A percentile compares a stretch with the other conserved stretches of the same genome.
These are phyloP conservation scores for Drosophila aff. DNA, from an alignment of 1,140 invertebrate genomes.

Conservation along the genomic window DNA sequence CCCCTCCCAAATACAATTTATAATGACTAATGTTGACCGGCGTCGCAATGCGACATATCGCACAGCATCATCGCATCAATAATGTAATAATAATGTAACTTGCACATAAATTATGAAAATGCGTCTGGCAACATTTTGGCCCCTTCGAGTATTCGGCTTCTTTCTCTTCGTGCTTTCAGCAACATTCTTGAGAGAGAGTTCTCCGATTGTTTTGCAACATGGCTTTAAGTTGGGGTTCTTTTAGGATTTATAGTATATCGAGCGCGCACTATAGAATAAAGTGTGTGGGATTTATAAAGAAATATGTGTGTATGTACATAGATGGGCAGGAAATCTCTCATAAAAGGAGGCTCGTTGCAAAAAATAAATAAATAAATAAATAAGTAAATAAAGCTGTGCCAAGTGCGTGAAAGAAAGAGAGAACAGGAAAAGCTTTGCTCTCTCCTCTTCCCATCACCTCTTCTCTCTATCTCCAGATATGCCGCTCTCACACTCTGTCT, in stretches of 20 bases:
- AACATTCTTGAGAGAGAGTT: slow-evolving; percentile 48
- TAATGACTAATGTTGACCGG: slow-evolving; percentile 36
- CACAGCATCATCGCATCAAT: slow-evolving; percentile 28
- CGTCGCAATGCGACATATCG: slow-evolving; percentile 49
- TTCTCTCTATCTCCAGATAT: neutral
- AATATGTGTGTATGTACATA: neutral
- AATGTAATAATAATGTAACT: slow-evolving; percentile 47
- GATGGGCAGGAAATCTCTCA: slow-evolving; percentile 49
- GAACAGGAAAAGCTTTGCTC: slow-evolving; percentile 30
- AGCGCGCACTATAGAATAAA: neutral
- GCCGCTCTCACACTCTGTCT: neutral
- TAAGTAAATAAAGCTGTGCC: slow-evolving; percentile 36
- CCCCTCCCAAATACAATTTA: slow-evolving; percentile 1
- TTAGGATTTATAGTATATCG: neutral
- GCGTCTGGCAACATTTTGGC: slow-evolving; percentile 70
- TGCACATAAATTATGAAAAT: slow-evolving; percentile 73
- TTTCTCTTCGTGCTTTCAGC: slow-evolving; percentile 8
- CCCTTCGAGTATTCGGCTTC: neutral
- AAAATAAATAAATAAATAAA: slow-evolving; percentile 35
- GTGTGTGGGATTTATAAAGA: neutral
- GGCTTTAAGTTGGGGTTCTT: neutral
- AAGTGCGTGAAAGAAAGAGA: slow-evolving; percentile 36
- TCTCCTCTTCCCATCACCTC: neutral
- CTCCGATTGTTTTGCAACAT: neutral
- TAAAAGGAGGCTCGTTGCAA: slow-evolving; percentile 71